Evolutionary conservation across 2,888 invertebrate species (phyloP).

Genomic region (Galerucella nymphaeae): DNA sequence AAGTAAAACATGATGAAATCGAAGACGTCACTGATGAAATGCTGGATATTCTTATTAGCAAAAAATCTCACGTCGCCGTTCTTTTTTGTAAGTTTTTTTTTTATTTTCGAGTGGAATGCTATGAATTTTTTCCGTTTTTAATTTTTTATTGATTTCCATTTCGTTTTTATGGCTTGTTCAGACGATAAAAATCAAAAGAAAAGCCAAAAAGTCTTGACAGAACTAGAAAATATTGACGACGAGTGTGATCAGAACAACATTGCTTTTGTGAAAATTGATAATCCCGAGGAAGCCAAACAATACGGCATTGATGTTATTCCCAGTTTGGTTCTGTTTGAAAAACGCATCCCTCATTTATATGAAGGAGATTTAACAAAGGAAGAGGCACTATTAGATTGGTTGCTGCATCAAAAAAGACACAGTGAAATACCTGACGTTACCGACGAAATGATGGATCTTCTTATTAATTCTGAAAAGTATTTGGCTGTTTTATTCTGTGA

Average conservation of each 20-base stretch:
- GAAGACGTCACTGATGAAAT: slow-evolving; percentile 95
- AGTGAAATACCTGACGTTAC: slow-evolving; percentile 93
- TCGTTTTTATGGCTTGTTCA: slow-evolving; percentile 62
- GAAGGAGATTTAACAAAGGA: slow-evolving; percentile 85
- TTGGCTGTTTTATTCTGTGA: slow-evolving; percentile 93
- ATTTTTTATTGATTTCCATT: not conserved
- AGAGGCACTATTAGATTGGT: slow-evolving; percentile 89
- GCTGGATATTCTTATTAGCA: slow-evolving; percentile 88
- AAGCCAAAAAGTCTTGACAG: slow-evolving; percentile 84
- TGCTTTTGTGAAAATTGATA: slow-evolving; percentile 91
- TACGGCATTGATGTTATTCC: slow-evolving; percentile 88
- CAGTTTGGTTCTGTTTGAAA: slow-evolving; percentile 81
- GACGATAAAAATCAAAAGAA: slow-evolving; percentile 93
- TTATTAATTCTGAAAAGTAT: slow-evolving; percentile 82
- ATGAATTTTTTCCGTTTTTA: not conserved
- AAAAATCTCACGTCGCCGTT: slow-evolving; percentile 89
- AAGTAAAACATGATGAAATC: slow-evolving; percentile 88
- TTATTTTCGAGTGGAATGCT: slow-evolving; percentile 27
- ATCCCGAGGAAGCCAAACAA: slow-evolving; percentile 88
- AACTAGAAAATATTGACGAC: slow-evolving; percentile 92
- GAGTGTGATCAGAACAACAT: slow-evolving; percentile 93
- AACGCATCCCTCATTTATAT: slow-evolving; percentile 71
- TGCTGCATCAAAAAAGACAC: slow-evolving; percentile 89
- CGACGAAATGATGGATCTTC: slow-evolving; percentile 92
- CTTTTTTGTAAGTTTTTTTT: slow-evolving; percentile 82